Evolutionary conservation across 2,888 invertebrate genomes (phyloP).

Genomic region (Slavum lentiscoides): DNA sequence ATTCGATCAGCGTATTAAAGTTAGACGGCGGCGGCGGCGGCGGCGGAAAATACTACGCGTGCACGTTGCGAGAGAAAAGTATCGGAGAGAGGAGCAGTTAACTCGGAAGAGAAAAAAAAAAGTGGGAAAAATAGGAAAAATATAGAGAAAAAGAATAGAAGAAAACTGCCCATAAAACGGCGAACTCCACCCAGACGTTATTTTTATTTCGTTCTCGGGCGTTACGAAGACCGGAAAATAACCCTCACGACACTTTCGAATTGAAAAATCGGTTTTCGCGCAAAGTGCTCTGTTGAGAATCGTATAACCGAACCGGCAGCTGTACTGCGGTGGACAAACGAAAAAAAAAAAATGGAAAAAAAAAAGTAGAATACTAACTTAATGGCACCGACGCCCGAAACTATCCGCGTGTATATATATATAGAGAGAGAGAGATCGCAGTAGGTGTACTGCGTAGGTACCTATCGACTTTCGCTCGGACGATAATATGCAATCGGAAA

Average conservation of each 20-base stretch:
- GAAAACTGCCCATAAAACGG: slow-evolving; percentile 45
- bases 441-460: too few species aligned
- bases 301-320: slow-evolving; percentile 37
- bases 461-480: too few species aligned
- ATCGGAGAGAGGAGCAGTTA: slow-evolving; percentile 18
- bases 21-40: background rate
- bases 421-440: too few species aligned
- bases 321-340: slow-evolving; percentile 36
- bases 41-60: background rate
- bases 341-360: slow-evolving; percentile 3
- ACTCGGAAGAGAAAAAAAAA: background rate
- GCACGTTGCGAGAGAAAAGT: background rate
- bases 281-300: slow-evolving; percentile 53
- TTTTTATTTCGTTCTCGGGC: slow-evolving; percentile 49
- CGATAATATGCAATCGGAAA: too few species aligned
- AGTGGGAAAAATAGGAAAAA: slow-evolving; percentile 16
- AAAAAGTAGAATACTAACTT: slow-evolving; percentile 4
- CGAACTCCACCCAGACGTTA: slow-evolving; percentile 43
- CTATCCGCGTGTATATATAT: too few species aligned
- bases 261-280: slow-evolving; percentile 53
- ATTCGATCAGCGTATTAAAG: slow-evolving; percentile 32
- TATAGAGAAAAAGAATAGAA: slow-evolving; percentile 17
- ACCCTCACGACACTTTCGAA: slow-evolving; percentile 36
- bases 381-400: slow-evolving; percentile 16
- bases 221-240: slow-evolving; percentile 35